Percentiles rank a stretch among this genome's conserved stretches.
These are phyloP conservation scores for Oligia strigilis DNA, from an alignment of 2,888 invertebrate genomes.

Conservation along the genomic window DNA sequence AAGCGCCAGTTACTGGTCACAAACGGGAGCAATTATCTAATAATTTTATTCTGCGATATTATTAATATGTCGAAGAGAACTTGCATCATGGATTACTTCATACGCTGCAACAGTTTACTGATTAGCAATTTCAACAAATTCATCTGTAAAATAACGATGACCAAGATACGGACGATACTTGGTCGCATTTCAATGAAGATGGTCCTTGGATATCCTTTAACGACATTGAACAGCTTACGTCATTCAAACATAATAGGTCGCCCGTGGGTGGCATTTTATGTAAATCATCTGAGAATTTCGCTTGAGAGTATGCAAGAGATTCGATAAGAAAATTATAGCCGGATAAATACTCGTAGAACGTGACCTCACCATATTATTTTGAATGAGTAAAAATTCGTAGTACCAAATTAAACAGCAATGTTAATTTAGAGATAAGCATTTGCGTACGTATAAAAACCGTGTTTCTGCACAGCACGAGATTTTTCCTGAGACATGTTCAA, in stretches of 20 bases:
- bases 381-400: conserved; percentile 28
- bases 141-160: neutral
- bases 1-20: neutral
- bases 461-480: neutral
- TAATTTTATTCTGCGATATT: neutral
- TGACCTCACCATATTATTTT: conserved; percentile 20
- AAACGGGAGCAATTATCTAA: conserved; percentile 8
- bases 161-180: neutral
- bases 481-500: neutral
- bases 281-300: conserved; percentile 8
- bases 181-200: neutral
- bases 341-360: conserved; percentile 7
- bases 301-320: conserved; percentile 12
- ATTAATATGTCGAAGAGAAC: neutral
- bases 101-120: neutral
- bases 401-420: conserved; percentile 10
- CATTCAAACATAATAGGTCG: conserved; percentile 31
- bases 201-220: conserved; percentile 41
- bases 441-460: neutral
- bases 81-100: conserved; percentile 2
- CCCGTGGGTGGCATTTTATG: conserved; percentile 29
- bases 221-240: conserved; percentile 34
- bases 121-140: neutral
- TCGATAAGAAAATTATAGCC: conserved; percentile 1
- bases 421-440: conserved; percentile 13